Conservation (phyloP, 2,888 invertebrate species). For the Pollenia amentaria region DNA sequence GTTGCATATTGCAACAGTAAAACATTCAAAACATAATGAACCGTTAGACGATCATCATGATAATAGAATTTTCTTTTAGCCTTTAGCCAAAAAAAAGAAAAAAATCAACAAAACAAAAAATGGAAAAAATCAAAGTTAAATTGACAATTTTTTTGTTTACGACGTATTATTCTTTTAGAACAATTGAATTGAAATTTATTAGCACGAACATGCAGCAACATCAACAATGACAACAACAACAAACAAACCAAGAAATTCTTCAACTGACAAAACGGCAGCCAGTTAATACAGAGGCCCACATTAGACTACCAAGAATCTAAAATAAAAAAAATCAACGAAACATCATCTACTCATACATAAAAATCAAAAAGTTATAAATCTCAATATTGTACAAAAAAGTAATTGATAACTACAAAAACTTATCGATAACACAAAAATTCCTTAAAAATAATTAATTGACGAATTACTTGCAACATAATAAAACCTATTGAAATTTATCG, state of each 20-base stretch:
- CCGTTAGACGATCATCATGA: conserved; percentile 68
- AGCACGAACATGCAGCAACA: conserved; percentile 56
- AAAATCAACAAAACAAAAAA: not conserved
- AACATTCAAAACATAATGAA: conserved; percentile 68
- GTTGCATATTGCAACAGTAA: conserved; percentile 65
- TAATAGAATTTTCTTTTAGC: conserved; percentile 25
- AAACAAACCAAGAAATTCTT: conserved; percentile 8
- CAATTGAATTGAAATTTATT: conserved; percentile 70
- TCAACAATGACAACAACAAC: conserved; percentile 14
- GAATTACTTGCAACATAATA: too few relatives aligned
- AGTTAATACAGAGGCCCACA: not conserved
- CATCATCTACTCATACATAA: too few relatives aligned
- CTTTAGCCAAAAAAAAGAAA: not conserved
- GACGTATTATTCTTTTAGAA: conserved; percentile 56
- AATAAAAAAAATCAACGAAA: too few relatives aligned
- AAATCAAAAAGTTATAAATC: too few relatives aligned
- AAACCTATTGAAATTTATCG: too few relatives aligned
- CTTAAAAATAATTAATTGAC: too few relatives aligned
- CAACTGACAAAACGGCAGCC: conserved; percentile 17
- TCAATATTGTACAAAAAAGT: too few relatives aligned
- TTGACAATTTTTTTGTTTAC: conserved; percentile 68
- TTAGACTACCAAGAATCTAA: too few relatives aligned
- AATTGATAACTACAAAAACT: too few relatives aligned
- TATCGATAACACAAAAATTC: too few relatives aligned
- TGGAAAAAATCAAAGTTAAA: conserved; percentile 61